Evolutionary conservation across 2,113 vertebrate genomes (phyloP).

Genomic region (Pedionomus torquatus): DNA sequence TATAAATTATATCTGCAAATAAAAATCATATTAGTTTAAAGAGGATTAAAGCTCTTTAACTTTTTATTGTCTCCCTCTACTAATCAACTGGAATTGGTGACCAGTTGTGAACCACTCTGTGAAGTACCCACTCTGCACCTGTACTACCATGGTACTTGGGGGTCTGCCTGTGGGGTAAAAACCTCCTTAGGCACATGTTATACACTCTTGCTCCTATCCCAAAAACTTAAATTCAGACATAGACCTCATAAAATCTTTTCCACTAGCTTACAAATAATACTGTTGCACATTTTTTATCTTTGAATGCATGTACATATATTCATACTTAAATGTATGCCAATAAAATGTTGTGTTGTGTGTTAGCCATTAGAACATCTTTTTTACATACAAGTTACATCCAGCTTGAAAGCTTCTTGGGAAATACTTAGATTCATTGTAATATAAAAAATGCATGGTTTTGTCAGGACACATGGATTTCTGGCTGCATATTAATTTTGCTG

Average conservation of each 20-base stretch:
- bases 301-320: not conserved
- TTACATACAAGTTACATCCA: not conserved
- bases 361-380: not conserved
- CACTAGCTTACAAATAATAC: not conserved
- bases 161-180: not conserved
- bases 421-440: not conserved
- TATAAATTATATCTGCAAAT: not conserved
- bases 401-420: not conserved
- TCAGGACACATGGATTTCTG: not conserved
- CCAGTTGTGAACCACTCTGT: rapidly evolving
- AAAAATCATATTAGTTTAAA: not conserved
- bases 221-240: not conserved
- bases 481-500: constrained; percentile 18
- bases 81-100: not conserved
- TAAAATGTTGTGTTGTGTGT: not conserved
- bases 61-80: not conserved
- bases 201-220: not conserved
- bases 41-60: not conserved
- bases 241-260: not conserved
- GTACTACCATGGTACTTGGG: not conserved
- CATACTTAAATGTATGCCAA: not conserved
- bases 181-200: rapidly evolving
- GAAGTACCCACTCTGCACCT: not conserved
- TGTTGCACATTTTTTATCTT: not conserved
- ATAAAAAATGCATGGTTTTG: not conserved